Conservation (phyloP, 23 tunicate species). For the Trididemnum clinides region DNA sequence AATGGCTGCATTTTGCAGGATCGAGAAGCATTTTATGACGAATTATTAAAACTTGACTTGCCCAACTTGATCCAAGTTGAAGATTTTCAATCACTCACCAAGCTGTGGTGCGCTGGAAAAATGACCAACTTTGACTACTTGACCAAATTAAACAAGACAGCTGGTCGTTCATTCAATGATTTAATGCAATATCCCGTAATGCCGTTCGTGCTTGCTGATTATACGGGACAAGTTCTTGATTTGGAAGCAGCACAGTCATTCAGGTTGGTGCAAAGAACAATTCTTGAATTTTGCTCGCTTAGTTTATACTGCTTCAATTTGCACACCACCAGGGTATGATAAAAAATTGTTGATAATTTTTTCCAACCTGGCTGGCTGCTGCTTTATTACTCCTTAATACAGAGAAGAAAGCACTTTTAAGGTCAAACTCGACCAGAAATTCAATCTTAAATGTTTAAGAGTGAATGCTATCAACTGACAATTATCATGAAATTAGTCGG, state of each 20-base stretch:
- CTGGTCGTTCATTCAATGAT: constrained; percentile 97
- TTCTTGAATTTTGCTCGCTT: too few species aligned
- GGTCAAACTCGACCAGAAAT: too few species aligned
- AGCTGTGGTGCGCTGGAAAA: constrained; percentile 75
- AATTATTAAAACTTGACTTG: constrained; percentile 50
- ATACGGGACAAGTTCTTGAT: constrained; percentile 78
- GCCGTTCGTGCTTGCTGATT: constrained; percentile 90
- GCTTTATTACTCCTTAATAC: too few species aligned
- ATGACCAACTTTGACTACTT: constrained; percentile 88
- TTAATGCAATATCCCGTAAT: constrained; percentile 98
- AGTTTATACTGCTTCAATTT: too few species aligned
- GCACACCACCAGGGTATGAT: too few species aligned
- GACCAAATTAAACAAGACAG: constrained; percentile 87
- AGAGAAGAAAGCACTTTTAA: too few species aligned
- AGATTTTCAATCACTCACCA: constrained; percentile 53
- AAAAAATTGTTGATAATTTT: too few species aligned
- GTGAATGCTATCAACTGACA: too few species aligned
- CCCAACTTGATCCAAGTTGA: constrained; percentile 50
- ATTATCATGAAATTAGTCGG: too few species aligned
- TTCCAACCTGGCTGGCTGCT: too few species aligned
- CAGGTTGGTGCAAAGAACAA: too few species aligned
- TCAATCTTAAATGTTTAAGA: too few species aligned
- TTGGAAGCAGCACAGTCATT: constrained; percentile 39
- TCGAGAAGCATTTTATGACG: constrained; percentile 55
- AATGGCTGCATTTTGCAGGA: constrained; percentile 63